Conservation (phyloP, 2,113 vertebrate species). For the Petromus typicus region DNA sequence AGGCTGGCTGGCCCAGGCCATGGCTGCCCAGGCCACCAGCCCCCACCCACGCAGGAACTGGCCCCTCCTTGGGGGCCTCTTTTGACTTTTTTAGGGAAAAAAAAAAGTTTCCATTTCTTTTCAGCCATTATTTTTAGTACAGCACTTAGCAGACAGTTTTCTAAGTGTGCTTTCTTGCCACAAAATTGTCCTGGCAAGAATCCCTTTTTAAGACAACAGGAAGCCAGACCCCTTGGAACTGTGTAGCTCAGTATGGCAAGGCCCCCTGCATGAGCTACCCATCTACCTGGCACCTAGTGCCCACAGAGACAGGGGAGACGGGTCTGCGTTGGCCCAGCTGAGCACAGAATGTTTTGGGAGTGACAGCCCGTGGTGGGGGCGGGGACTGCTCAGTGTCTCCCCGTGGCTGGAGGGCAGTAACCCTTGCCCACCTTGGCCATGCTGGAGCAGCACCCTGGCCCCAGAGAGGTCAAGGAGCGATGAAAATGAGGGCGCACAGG, state of each 20-base stretch:
- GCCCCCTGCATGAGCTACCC: not conserved
- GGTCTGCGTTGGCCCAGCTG: not conserved
- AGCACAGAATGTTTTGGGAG: slow-evolving; percentile 10
- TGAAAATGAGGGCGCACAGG: slow-evolving; percentile 24
- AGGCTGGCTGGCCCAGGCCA: slow-evolving; percentile 59
- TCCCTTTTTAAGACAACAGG: slow-evolving; percentile 42
- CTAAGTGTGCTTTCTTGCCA: slow-evolving; percentile 81
- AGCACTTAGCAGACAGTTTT: slow-evolving; percentile 49
- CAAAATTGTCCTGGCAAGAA: not conserved
- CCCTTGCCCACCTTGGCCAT: not conserved
- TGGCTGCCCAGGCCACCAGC: slow-evolving; percentile 53
- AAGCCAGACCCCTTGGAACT: slow-evolving; percentile 36
- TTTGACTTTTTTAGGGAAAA: slow-evolving; percentile 55
- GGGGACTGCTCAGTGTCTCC: not conserved
- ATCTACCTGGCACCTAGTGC: not conserved
- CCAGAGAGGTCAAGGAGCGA: not conserved
- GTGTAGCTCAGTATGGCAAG: not conserved
- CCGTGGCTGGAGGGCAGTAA: not conserved
- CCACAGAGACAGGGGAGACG: not conserved
- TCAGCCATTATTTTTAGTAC: slow-evolving; percentile 67
- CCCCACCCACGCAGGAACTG: slow-evolving; percentile 9
- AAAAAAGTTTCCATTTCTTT: slow-evolving; percentile 52
- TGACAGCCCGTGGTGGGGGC: not conserved
- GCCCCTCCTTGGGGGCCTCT: slow-evolving; percentile 33
- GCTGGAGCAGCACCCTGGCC: not conserved